Evolutionary conservation across 2,888 invertebrate genomes (phyloP).

Genomic region (Lasioglossum zephyrum): DNA sequence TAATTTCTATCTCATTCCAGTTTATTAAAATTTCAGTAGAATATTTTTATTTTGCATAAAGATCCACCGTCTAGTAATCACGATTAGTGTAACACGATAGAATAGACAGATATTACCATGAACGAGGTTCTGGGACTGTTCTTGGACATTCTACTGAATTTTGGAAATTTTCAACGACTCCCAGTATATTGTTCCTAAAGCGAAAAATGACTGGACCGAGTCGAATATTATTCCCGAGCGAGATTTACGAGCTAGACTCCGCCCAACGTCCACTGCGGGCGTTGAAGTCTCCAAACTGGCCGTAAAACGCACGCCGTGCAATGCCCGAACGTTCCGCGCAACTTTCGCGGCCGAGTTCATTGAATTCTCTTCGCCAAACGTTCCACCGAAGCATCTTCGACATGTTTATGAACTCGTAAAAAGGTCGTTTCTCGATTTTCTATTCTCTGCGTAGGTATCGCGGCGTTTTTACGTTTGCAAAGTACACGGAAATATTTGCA

Average conservation of each 20-base stretch:
- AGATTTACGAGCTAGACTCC: not conserved
- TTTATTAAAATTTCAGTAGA: no score
- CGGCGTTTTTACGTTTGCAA: no score
- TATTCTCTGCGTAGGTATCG: no score
- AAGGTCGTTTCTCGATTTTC: not conserved
- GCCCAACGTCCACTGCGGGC: not conserved
- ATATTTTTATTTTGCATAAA: no score
- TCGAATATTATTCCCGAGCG: not conserved
- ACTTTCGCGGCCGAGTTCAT: slow-evolving; percentile 24
- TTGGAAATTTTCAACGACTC: not conserved
- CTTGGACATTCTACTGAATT: not conserved
- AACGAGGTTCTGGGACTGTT: not conserved
- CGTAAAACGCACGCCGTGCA: not conserved
- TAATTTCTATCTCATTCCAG: no score
- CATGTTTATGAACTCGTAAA: not conserved
- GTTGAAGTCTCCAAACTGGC: slow-evolving; percentile 7
- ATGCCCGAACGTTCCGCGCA: not conserved
- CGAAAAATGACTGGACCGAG: no score
- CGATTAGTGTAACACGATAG: not conserved
- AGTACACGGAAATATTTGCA: no score
- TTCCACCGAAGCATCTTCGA: not conserved
- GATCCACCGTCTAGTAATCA: not conserved
- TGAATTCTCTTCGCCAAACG: not conserved
- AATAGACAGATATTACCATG: not conserved
- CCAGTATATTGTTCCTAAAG: not conserved